These are phyloP conservation scores for Bergia puertoricense DNA, from an alignment of 92 coral and sea anemone genomes.

Conservation along the genomic window DNA sequence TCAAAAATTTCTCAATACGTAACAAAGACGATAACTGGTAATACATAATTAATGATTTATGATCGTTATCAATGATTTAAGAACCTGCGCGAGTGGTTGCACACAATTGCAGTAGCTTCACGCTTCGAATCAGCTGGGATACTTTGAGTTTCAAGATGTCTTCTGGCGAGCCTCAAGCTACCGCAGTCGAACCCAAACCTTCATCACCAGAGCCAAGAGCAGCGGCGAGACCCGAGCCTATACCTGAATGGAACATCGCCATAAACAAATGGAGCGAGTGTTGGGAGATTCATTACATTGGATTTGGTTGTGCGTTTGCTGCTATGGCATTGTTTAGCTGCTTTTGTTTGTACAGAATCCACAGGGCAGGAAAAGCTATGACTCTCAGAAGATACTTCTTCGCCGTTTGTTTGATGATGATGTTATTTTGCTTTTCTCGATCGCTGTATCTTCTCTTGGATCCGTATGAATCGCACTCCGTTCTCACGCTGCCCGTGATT, in stretches of 20 bases:
- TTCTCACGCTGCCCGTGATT: constrained; percentile 73
- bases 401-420: constrained; percentile 62
- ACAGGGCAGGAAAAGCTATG: constrained; percentile 48
- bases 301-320: constrained; percentile 63
- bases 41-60: too few relatives aligned
- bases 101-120: too few relatives aligned
- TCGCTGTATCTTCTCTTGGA: constrained; percentile 66
- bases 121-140: too few relatives aligned
- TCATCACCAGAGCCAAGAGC: neutral
- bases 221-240: constrained; percentile 69
- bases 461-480: constrained; percentile 77
- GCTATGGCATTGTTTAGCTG: constrained; percentile 57
- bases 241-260: constrained; percentile 78
- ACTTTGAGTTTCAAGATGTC: too few relatives aligned
- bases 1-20: too few relatives aligned
- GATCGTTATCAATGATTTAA: too few relatives aligned
- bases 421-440: constrained; percentile 63
- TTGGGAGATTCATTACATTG: constrained; percentile 79
- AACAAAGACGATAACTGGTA: too few relatives aligned
- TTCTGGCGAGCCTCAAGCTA: too few relatives aligned
- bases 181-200: constrained; percentile 1
- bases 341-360: constrained; percentile 61
- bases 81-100: too few relatives aligned
- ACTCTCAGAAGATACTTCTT: constrained; percentile 67
- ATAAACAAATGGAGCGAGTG: constrained; percentile 63